Evolutionary conservation across 2,888 invertebrate species (phyloP).

Genomic region (Apodemia mormo): DNA sequence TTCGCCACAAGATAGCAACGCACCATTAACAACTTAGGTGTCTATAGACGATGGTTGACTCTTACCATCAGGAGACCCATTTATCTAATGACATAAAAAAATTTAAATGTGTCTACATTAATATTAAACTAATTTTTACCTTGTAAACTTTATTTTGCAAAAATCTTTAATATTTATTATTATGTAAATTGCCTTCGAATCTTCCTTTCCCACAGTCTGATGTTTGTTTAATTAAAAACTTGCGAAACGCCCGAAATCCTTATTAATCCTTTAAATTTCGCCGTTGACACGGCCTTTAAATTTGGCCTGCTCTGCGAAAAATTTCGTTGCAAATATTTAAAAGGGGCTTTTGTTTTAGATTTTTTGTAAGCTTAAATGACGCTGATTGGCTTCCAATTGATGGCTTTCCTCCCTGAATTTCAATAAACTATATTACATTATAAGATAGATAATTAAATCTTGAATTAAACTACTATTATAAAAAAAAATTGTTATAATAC

Average conservation of each 20-base stretch:
- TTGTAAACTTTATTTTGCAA: not conserved
- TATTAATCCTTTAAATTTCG: conserved; percentile 33
- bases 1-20: no score
- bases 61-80: no score
- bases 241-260: conserved; percentile 25
- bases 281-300: conserved; percentile 30
- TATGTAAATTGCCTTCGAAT: conserved; percentile 8
- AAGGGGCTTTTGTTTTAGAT: conserved; percentile 12
- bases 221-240: conserved; percentile 36
- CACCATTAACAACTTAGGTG: no score
- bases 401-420: not conserved
- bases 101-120: no score
- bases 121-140: not conserved
- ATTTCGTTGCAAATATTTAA: conserved; percentile 25
- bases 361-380: conserved; percentile 11
- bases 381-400: conserved; percentile 14
- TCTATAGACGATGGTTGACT: no score
- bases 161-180: conserved; percentile 3
- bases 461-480: not conserved
- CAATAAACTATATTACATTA: not conserved
- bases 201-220: conserved; percentile 21
- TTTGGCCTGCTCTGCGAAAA: conserved; percentile 21
- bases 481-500: no score
- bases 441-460: not conserved
- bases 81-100: no score